These are phyloP conservation scores for Oscheius sp. DNA, from an alignment of 2,888 invertebrate species.

Conservation along the genomic window DNA sequence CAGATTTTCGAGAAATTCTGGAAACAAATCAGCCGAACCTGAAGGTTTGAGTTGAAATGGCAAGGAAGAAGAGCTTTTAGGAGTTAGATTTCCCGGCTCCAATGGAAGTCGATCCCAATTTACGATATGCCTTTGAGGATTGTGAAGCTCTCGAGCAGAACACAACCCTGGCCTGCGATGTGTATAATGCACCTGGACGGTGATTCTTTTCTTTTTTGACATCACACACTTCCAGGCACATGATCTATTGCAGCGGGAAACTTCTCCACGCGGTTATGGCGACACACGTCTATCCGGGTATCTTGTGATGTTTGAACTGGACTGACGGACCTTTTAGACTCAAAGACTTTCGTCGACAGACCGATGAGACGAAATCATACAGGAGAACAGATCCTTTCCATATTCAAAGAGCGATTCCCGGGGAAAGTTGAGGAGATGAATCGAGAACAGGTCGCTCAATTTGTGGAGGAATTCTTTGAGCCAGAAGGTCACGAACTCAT, in stretches of 20 bases:
- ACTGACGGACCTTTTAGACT: too few species aligned
- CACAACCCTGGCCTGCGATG: slow-evolving; percentile 47
- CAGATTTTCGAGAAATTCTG: background rate
- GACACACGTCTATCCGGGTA: slow-evolving; percentile 45
- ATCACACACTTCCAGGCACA: slow-evolving; percentile 32
- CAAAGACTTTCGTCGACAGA: slow-evolving; percentile 57
- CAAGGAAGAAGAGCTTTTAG: background rate
- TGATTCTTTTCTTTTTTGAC: background rate
- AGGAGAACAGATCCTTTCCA: slow-evolving; percentile 30
- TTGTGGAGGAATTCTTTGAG: slow-evolving; percentile 64
- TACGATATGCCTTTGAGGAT: background rate
- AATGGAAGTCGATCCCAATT: too few species aligned
- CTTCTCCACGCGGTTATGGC: slow-evolving; percentile 65
- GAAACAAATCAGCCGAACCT: background rate
- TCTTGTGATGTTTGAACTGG: too few species aligned
- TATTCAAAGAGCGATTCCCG: slow-evolving; percentile 52
- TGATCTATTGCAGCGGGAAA: slow-evolving; percentile 66
- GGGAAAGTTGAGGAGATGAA: slow-evolving; percentile 44
- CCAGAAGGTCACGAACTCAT: slow-evolving; percentile 61
- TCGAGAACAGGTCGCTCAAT: slow-evolving; percentile 46
- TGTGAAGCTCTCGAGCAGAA: background rate
- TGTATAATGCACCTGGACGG: slow-evolving; percentile 36
- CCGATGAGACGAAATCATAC: slow-evolving; percentile 49
- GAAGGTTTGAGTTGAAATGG: background rate
- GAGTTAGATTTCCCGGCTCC: slow-evolving; percentile 4